Evolutionary conservation across 2,113 vertebrate genomes (phyloP).

Genomic region (Chinchilla lanigera): DNA sequence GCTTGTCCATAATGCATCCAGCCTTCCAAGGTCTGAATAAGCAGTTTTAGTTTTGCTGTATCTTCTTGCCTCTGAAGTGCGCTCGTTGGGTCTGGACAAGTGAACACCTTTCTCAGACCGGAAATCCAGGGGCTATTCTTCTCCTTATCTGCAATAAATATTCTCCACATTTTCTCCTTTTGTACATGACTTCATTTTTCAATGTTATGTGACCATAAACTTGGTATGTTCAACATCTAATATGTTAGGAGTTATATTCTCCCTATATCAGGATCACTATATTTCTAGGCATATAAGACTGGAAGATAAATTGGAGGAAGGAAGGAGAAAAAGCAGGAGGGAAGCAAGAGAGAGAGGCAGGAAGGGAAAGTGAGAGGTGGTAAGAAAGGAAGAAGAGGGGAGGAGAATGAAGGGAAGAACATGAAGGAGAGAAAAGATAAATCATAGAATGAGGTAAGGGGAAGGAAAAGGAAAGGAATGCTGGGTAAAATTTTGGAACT

Average conservation of each 20-base stretch:
- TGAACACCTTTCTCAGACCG: neutral
- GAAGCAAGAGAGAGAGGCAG: too few relatives aligned
- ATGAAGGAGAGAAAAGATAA: rapidly evolving
- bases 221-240: neutral
- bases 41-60: neutral
- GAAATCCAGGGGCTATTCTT: neutral
- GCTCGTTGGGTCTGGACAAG: neutral
- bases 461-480: neutral
- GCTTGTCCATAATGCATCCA: neutral
- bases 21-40: neutral
- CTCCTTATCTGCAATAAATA: neutral
- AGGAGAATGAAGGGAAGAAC: rapidly evolving
- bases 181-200: neutral
- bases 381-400: neutral
- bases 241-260: neutral
- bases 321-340: rapidly evolving
- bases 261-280: neutral
- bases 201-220: neutral
- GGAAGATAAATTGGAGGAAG: neutral
- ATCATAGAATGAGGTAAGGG: rapidly evolving
- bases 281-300: neutral
- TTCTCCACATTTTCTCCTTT: neutral
- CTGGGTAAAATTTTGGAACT: rapidly evolving
- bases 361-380: too few relatives aligned
- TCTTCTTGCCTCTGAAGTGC: neutral